Conservation (phyloP, 92 coral and sea anemone genomes). For the Palythoa grandiflora region DNA sequence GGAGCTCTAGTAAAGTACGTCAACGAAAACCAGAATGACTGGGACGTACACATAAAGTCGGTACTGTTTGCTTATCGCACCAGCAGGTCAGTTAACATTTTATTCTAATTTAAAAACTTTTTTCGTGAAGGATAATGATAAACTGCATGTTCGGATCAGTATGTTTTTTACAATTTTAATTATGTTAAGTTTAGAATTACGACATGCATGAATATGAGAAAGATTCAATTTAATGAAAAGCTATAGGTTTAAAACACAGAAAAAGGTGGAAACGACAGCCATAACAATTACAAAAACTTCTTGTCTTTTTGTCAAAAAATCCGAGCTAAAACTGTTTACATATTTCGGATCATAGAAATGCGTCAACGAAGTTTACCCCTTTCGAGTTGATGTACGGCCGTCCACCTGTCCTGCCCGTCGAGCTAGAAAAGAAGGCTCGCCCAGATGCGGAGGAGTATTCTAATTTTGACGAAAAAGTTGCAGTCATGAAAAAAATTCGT, state of each 20-base stretch:
- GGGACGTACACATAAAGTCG: constrained; percentile 71
- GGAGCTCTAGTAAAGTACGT: constrained; percentile 64
- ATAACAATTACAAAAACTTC: neutral
- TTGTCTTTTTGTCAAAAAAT: neutral
- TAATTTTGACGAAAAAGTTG: constrained; percentile 62
- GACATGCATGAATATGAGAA: neutral
- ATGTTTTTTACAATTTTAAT: neutral
- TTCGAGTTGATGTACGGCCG: constrained; percentile 74
- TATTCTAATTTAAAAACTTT: neutral
- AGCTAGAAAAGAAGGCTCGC: constrained; percentile 48
- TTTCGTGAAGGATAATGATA: neutral
- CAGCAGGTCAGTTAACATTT: neutral
- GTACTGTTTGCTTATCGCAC: constrained; percentile 40
- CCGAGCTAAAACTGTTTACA: neutral
- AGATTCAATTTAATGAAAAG: too few species aligned
- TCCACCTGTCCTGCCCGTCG: constrained; percentile 67
- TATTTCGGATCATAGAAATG: constrained; percentile 35
- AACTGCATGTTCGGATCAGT: neutral
- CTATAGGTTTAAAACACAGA: neutral
- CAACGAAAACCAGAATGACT: constrained; percentile 63
- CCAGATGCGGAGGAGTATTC: constrained; percentile 31
- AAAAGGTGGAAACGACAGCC: neutral
- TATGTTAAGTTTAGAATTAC: neutral
- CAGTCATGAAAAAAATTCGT: constrained; percentile 49
- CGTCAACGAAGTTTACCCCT: constrained; percentile 69